phyloP scores from a whole-genome alignment of 2,797 vertebrate genomes.

The Borostomias antarcticus region DNA sequence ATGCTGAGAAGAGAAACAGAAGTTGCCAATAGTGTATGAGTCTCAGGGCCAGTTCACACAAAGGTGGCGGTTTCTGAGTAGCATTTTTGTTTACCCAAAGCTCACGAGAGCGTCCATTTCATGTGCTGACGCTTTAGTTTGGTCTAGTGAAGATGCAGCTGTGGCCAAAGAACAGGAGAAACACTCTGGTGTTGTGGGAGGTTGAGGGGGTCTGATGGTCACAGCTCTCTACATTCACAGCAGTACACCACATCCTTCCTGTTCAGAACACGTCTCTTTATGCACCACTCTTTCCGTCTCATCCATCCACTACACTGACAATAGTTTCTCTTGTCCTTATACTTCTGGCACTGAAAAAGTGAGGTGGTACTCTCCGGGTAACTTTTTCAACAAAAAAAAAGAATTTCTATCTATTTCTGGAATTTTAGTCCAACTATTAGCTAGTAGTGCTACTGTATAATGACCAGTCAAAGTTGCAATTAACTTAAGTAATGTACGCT shows the following conservation, averaged over 20 bases:
- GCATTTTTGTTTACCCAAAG: not conserved
- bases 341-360: too few relatives aligned
- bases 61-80: constrained; percentile 25
- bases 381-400: too few relatives aligned
- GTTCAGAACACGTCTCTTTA: not conserved
- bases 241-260: constrained; percentile 24
- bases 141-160: not conserved
- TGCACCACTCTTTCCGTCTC: too few relatives aligned
- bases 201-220: not conserved
- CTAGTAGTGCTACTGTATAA: too few relatives aligned
- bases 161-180: not conserved
- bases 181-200: not conserved
- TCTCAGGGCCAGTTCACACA: constrained; percentile 30
- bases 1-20: constrained; percentile 7
- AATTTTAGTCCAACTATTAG: too few relatives aligned
- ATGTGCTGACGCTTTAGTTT: not conserved
- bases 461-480: too few relatives aligned
- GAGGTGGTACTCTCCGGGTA: too few relatives aligned
- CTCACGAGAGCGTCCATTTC: not conserved
- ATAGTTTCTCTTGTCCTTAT: too few relatives aligned
- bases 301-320: too few relatives aligned
- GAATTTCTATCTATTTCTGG: too few relatives aligned
- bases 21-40: constrained; percentile 19
- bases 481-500: too few relatives aligned
- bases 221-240: not conserved